A percentile compares a stretch with the other conserved stretches of the same genome.
phyloP scores from a whole-genome alignment of 2,113 vertebrate genomes.

The Rousettus leschenaultii region DNA sequence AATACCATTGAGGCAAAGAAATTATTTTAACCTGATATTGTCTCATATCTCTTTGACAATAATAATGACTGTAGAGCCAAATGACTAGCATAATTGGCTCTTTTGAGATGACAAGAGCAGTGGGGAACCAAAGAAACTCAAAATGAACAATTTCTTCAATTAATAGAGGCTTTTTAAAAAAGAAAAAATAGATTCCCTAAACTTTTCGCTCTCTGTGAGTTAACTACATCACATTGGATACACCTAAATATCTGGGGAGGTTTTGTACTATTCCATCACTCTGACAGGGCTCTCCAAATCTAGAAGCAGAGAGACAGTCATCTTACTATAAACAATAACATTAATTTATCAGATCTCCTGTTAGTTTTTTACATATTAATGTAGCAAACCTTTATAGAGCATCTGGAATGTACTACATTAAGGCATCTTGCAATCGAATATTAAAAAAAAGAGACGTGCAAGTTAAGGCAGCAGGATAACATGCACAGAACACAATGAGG shows the following conservation, averaged over 20 bases:
- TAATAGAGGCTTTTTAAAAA: neutral
- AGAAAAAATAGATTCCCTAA: neutral
- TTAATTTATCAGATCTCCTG: neutral
- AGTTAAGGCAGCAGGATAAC: neutral
- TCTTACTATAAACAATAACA: neutral
- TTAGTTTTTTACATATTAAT: neutral
- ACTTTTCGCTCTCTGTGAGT: neutral
- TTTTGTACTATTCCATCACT: neutral
- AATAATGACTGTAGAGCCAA: conserved; percentile 5
- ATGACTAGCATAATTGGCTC: neutral
- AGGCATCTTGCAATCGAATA: neutral
- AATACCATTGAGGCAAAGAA: neutral
- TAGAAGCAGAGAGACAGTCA: neutral
- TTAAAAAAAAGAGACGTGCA: neutral
- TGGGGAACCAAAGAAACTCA: neutral
- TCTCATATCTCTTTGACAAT: conserved; percentile 2
- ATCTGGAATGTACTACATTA: neutral
- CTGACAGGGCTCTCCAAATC: neutral
- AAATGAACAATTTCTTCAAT: conserved; percentile 9
- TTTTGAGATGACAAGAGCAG: neutral
- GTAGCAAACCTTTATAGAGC: neutral
- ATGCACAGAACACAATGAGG: neutral
- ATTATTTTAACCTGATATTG: neutral
- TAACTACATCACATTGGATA: neutral
- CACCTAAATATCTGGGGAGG: neutral